Evolutionary conservation across 2,113 vertebrate species (phyloP), one percentile per base, ranked within the genome.

Genomic region (Oncorhynchus kisutch): DNA sequence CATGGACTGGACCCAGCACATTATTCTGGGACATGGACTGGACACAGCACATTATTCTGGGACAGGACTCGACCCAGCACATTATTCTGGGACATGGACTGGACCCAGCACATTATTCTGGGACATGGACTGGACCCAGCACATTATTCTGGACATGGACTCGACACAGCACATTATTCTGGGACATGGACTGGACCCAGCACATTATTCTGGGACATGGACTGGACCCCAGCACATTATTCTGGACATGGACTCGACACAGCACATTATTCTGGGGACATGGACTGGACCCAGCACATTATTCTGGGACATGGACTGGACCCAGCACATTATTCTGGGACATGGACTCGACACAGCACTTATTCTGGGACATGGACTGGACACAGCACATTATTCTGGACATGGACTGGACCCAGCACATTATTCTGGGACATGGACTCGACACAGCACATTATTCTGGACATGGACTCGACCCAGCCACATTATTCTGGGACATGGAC

Each of bases 281-380:
- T 72, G 79, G 87, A 88, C 90, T 87, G 83, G 82, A 85, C 79
- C 77, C 62, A 77, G 77, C 67, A 57, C 51, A 75, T 70, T 29
- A 31, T 83, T 83, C 65, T 70, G 31, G 71, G 59, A 71, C 80
- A 68, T 72, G 79, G 87, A 88, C 90, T 87, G 83, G 82, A 85
- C 79, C 77, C 62, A 77, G 77, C 67, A 57, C 51, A 75, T 70
- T 29, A 31, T 83, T 83, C 65, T 70, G 31, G 71, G 59, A 71
- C 80, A 68, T 72, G 79, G 87, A 88, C 90, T 87, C 75, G 48
- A 84, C n/a, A n/a, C n/a, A n/a, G n/a, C n/a, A n/a, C n/a, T n/a
- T n/a, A n/a, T n/a, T n/a, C n/a, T n/a, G n/a, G n/a, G n/a, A n/a
- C n/a, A n/a, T n/a, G n/a, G n/a, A n/a, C n/a, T n/a, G n/a, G 82